Base-by-base conservation (phyloP, 2,888 invertebrate species). In the Entomobrya multifasciata region DNA sequence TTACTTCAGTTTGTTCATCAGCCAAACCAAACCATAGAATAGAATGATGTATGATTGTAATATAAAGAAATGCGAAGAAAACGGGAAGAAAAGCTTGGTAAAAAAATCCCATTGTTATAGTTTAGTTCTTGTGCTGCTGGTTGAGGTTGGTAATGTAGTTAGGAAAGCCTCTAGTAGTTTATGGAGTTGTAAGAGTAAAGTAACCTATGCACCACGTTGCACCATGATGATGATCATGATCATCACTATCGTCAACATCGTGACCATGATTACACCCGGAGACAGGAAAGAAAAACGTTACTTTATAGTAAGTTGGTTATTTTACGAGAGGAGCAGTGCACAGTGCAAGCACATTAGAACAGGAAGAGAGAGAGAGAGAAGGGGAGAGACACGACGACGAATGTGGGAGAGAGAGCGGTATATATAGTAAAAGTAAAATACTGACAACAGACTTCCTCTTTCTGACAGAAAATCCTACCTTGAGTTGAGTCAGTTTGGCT, bases 161-260 rank as follows among this genome's bases (percentile, higher is more conserved):
- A 30, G 1, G 20, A 10, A 10, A 65, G 36, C 25, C 22, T 60
- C n/a, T 36, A 36, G 36, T 36, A 36, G 36, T 36, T 36, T 36
- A 36, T 30, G 27, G 30, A 62, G 11, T 36, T 36, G 20, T n/a
- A 41, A 60, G 13, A 62, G 65, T 65, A 65, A 65, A 17, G 65
- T 65, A 65, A 65, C 65, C 65, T 65, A 20, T 65, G 65, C 65
- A 65, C 65, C 41, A 65, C 65, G 65, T 65, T 65, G 65, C 65
- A 65, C 41, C 41, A 41, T 36, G 41, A 65, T 65, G 65, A 65
- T 65, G 13, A 41, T 41, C 36, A 36, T 65, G 65, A 25, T n/a
- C 25, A 49, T 70, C 47, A n/a, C n/a, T n/a, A 62, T 62, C 1
- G 30, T 52, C 10, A 52, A 6, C 36, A 41, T 41, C 36, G 17